These are phyloP conservation scores for Sebastes paucispinis DNA, from an alignment of 2,797 vertebrate genomes.

Conservation along the genomic window DNA sequence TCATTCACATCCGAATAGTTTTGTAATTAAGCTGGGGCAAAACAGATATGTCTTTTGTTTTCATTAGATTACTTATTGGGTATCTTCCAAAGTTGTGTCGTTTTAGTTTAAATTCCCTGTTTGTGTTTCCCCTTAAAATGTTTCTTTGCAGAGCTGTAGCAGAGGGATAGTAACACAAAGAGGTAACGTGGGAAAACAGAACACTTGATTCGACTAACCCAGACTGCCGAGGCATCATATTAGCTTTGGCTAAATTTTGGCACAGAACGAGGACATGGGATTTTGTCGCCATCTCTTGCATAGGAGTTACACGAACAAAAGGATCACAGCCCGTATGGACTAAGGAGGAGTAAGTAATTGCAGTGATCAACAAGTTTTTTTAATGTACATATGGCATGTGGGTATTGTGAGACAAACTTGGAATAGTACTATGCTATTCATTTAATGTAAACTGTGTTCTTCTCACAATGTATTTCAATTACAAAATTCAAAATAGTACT, in stretches of 20 bases:
- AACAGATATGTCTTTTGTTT: background rate
- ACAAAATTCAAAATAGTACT: background rate
- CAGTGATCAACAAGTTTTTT: background rate
- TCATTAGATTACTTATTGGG: slow-evolving; percentile 9
- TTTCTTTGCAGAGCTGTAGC: background rate
- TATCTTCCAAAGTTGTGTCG: background rate
- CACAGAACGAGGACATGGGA: background rate
- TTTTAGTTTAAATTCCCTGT: background rate
- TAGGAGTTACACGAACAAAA: background rate
- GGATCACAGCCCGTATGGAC: background rate
- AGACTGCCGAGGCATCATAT: background rate
- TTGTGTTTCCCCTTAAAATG: background rate
- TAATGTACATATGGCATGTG: background rate
- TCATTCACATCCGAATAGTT: background rate
- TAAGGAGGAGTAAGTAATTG: background rate
- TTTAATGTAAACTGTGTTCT: background rate
- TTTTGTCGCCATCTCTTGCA: background rate
- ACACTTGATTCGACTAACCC: background rate
- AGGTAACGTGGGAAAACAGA: background rate
- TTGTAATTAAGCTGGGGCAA: slow-evolving; percentile 9
- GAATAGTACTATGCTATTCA: background rate
- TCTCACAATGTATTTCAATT: background rate
- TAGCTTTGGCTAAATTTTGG: background rate
- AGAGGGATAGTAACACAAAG: background rate
- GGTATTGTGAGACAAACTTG: background rate